Evolutionary conservation across 2,113 vertebrate species (phyloP).

Genomic region (Dromas ardeola): DNA sequence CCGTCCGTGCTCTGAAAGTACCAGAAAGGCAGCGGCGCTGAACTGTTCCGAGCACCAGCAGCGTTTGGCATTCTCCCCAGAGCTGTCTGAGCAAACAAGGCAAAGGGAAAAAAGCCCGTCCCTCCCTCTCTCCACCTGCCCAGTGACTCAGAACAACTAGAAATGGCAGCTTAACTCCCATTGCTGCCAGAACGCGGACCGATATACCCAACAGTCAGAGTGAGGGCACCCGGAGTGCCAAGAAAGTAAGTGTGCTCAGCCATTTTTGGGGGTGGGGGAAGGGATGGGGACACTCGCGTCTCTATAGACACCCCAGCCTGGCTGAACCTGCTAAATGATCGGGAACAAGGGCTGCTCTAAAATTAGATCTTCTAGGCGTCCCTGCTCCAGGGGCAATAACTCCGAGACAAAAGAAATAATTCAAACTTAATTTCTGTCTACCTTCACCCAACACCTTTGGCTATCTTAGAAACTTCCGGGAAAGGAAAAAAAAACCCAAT

Average conservation of each 20-base stretch:
- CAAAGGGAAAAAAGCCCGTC: slow-evolving; percentile 33
- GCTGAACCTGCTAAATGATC: not conserved
- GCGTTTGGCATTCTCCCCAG: slow-evolving; percentile 33
- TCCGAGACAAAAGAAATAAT: not conserved
- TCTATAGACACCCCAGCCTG: not conserved
- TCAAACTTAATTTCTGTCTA: not conserved
- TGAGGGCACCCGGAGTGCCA: not conserved
- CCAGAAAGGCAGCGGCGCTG: not conserved
- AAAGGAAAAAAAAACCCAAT: not conserved
- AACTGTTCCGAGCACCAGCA: not conserved
- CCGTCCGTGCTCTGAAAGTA: not conserved
- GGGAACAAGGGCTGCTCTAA: not conserved
- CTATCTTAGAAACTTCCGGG: not conserved
- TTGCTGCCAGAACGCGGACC: not conserved
- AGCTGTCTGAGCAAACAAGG: slow-evolving; percentile 52
- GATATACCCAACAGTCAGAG: not conserved
- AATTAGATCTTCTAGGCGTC: not conserved
- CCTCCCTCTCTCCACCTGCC: slow-evolving; percentile 41
- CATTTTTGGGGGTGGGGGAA: not conserved
- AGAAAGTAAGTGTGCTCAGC: slow-evolving; percentile 1
- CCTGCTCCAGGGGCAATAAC: not conserved
- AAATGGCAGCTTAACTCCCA: slow-evolving; percentile 43
- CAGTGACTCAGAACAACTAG: slow-evolving; percentile 51
- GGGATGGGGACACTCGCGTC: not conserved
- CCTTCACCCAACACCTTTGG: not conserved